A percentile compares a stretch with the other conserved stretches of the same genome.
These are phyloP conservation scores for Lucinisca nassula DNA, from an alignment of 2,888 invertebrate species.

Conservation along the genomic window DNA sequence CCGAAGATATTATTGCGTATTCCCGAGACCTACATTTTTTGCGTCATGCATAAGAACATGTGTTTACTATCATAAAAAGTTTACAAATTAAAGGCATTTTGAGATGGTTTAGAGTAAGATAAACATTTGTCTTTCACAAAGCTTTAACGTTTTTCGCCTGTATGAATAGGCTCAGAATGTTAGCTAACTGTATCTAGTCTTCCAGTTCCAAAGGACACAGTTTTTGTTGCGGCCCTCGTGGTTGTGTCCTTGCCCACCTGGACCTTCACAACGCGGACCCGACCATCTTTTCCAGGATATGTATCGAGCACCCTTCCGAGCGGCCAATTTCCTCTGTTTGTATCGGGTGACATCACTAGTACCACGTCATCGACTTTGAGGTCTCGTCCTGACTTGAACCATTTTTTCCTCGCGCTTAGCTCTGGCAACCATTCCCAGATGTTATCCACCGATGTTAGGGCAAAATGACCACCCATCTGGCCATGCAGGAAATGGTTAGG, in stretches of 20 bases:
- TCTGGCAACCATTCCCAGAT: slow-evolving; percentile 29
- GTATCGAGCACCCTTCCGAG: slow-evolving; percentile 36
- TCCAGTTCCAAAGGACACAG: slow-evolving; percentile 20
- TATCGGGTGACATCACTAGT: slow-evolving; percentile 24
- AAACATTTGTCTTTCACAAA: not conserved
- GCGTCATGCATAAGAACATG: too few relatives aligned
- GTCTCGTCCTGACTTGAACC: slow-evolving; percentile 20
- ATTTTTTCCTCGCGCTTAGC: slow-evolving; percentile 33
- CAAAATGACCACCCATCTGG: slow-evolving; percentile 55
- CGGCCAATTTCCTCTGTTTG: slow-evolving; percentile 40
- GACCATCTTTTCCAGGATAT: slow-evolving; percentile 25
- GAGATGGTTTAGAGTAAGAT: not conserved
- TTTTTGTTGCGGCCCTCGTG: slow-evolving; percentile 11
- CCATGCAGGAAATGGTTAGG: slow-evolving; percentile 69
- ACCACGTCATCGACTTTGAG: too few relatives aligned
- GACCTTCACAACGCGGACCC: slow-evolving; percentile 3
- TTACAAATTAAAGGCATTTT: too few relatives aligned
- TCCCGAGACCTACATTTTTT: too few relatives aligned
- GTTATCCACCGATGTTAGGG: slow-evolving; percentile 36
- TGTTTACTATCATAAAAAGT: not conserved
- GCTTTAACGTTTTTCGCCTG: too few relatives aligned
- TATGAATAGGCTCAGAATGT: too few relatives aligned
- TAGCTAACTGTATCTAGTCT: not conserved
- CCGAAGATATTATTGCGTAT: not conserved
- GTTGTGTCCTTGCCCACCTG: not conserved